phyloP scores from a whole-genome alignment of 2,113 vertebrate species.

The Paramisgurnus dabryanus region DNA sequence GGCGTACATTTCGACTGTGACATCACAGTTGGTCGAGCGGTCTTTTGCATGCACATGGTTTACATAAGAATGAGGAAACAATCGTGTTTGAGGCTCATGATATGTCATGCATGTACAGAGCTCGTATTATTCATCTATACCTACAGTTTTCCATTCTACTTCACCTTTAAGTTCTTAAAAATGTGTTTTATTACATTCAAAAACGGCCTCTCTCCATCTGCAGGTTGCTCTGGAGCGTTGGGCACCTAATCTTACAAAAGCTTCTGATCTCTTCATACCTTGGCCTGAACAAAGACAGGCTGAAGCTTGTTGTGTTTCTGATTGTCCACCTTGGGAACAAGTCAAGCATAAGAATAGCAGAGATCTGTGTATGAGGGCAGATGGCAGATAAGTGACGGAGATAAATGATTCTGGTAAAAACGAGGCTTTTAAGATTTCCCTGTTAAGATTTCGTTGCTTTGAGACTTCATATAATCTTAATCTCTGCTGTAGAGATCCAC shows the following conservation, averaged over 20 bases:
- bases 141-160: too few species aligned
- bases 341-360: constrained; percentile 36
- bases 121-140: too few species aligned
- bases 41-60: too few species aligned
- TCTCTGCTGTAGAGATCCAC: too few species aligned
- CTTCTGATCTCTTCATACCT: constrained; percentile 24
- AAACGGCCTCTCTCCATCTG: neutral
- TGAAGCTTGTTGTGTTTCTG: constrained; percentile 57
- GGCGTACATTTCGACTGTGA: too few species aligned
- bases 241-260: neutral
- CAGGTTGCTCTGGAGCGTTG: neutral
- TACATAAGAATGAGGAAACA: too few species aligned
- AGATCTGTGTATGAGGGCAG: constrained; percentile 54
- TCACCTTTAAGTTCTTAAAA: too few species aligned
- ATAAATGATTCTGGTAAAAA: neutral
- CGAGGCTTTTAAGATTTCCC: neutral
- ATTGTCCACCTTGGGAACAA: constrained; percentile 55
- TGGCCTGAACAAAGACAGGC: constrained; percentile 52
- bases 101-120: too few species aligned
- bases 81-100: too few species aligned
- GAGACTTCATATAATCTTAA: neutral
- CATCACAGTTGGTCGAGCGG: too few species aligned
- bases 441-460: neutral
- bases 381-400: neutral
- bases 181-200: neutral